Conservation (phyloP, 1,140 invertebrate genomes). For the Megalopta genalis region DNA sequence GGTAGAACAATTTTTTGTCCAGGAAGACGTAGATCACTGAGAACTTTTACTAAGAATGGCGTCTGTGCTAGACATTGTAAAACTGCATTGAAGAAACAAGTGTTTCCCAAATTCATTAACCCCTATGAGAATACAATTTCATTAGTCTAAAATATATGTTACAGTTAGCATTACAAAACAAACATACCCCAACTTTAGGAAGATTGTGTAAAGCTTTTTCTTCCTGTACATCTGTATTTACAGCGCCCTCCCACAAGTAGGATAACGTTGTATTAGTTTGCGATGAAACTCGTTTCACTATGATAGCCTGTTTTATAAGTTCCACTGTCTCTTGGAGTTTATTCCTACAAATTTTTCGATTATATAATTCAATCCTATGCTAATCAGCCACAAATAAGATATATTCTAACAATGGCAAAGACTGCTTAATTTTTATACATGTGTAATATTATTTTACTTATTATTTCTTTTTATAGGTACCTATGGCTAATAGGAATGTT, state of each 20-base stretch:
- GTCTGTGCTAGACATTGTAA: constrained; percentile 95
- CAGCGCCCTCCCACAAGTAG: constrained; percentile 34
- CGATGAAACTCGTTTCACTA: background rate
- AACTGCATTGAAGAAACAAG: constrained; percentile 98
- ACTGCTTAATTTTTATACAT: no score
- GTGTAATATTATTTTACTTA: no score
- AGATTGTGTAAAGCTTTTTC: constrained; percentile 50
- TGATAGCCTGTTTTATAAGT: constrained; percentile 60
- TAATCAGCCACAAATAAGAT: no score
- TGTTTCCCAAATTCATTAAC: constrained; percentile 94
- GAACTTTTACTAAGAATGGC: constrained; percentile 87
- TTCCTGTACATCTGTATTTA: constrained; percentile 45
- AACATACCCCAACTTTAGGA: constrained; percentile 67
- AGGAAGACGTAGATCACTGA: constrained; percentile 85
- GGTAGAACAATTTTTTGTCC: constrained; percentile 86
- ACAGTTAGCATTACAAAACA: background rate
- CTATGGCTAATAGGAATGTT: constrained; percentile 79
- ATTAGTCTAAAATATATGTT: background rate
- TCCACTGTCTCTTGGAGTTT: constrained; percentile 85
- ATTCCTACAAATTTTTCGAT: constrained; percentile 76
- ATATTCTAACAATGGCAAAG: no score
- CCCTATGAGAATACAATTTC: constrained; percentile 78
- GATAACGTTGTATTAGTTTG: constrained; percentile 15
- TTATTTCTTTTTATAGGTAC: constrained; percentile 54
- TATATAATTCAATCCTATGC: background rate